Evolutionary conservation across 1,140 invertebrate genomes (phyloP).

Genomic region (Cryptotermes secundus): DNA sequence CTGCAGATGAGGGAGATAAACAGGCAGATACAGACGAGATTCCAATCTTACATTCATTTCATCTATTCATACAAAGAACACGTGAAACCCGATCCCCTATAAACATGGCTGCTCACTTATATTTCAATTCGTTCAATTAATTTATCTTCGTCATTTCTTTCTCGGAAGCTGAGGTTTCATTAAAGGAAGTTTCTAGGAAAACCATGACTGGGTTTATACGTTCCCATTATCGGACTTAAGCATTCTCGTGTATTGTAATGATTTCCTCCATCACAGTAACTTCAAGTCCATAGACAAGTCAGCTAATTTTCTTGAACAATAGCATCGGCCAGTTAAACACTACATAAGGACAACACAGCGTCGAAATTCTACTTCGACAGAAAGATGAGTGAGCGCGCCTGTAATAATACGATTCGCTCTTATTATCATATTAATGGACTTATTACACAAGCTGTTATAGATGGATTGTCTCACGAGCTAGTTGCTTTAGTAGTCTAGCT

Average conservation of each 20-base stretch:
- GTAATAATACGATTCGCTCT: not conserved
- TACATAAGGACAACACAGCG: not conserved
- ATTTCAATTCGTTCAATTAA: not conserved
- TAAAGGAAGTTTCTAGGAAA: not conserved
- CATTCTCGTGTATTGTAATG: not conserved
- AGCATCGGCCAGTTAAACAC: constrained; percentile 1
- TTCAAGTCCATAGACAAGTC: not conserved
- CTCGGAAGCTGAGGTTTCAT: not conserved
- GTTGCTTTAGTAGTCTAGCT: not conserved
- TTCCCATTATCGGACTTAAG: not conserved
- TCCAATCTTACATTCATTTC: too few species aligned
- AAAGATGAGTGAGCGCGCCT: not conserved
- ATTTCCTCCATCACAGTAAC: not conserved
- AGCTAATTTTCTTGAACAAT: not conserved
- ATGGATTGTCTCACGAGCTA: not conserved
- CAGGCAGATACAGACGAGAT: too few species aligned
- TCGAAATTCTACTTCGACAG: not conserved
- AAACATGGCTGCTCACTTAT: not conserved
- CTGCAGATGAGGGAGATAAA: too few species aligned
- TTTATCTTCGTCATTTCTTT: not conserved
- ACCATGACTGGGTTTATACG: not conserved
- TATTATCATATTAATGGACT: constrained; percentile 15
- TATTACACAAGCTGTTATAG: not conserved
- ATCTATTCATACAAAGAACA: too few species aligned
- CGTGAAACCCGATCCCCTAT: too few species aligned